Evolutionary conservation across 2,888 invertebrate genomes (phyloP).

Genomic region (Timandra comae): DNA sequence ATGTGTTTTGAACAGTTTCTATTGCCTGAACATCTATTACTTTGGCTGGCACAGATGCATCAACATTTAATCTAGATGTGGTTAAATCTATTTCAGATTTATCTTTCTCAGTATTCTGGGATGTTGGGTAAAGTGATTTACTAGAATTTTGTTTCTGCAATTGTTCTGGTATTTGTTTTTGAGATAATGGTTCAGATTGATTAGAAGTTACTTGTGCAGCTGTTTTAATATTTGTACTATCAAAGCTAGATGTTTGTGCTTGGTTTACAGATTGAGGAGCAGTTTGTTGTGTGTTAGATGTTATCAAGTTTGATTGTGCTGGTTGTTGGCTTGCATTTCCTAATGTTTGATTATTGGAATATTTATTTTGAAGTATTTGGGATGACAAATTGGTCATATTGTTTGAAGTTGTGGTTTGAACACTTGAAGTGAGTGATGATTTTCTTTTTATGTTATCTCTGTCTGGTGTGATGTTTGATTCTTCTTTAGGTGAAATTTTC

Average conservation of each 20-base stretch:
- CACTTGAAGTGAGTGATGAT: slow-evolving; percentile 21
- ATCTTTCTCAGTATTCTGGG: slow-evolving; percentile 58
- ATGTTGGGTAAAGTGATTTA: slow-evolving; percentile 38
- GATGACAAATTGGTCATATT: slow-evolving; percentile 23
- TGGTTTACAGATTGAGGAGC: slow-evolving; percentile 6
- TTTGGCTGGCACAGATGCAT: background rate
- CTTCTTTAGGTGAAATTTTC: slow-evolving; percentile 36
- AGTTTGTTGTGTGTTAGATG: slow-evolving; percentile 15
- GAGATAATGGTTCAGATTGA: slow-evolving; percentile 34
- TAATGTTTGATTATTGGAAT: slow-evolving; percentile 30
- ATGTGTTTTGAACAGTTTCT: slow-evolving; percentile 40
- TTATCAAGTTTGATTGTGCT: slow-evolving; percentile 19
- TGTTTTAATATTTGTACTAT: slow-evolving; percentile 35
- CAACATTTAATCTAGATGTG: slow-evolving; percentile 44
- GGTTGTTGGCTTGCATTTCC: slow-evolving; percentile 17
- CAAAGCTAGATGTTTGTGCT: slow-evolving; percentile 21
- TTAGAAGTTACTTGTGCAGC: slow-evolving; percentile 26
- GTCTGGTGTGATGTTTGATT: slow-evolving; percentile 22
- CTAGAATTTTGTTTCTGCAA: slow-evolving; percentile 28
- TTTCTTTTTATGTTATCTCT: slow-evolving; percentile 17
- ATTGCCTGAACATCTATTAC: slow-evolving; percentile 35
- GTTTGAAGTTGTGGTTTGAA: slow-evolving; percentile 16
- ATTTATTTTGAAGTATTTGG: slow-evolving; percentile 35
- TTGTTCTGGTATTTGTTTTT: slow-evolving; percentile 44
- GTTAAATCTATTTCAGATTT: slow-evolving; percentile 53